A percentile compares a stretch with the other conserved stretches of the same genome.
phyloP scores from a whole-genome alignment of 2,113 vertebrate genomes.

The Dasyornis broadbenti region DNA sequence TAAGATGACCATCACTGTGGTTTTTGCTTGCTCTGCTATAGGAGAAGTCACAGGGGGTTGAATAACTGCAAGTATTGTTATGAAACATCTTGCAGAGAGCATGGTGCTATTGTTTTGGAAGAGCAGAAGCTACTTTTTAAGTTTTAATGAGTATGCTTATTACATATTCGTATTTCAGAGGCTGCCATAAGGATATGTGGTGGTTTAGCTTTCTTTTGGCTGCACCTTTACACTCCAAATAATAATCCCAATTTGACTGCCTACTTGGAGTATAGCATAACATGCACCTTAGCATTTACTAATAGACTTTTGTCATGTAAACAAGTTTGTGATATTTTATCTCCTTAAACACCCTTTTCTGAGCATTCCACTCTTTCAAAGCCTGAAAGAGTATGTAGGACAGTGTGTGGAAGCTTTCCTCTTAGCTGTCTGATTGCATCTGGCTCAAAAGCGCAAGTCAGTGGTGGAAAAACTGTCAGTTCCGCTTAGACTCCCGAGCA shows the following conservation, averaged over 20 bases:
- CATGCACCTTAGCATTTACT: background rate
- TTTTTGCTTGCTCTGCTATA: background rate
- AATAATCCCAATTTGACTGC: background rate
- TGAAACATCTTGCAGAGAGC: background rate
- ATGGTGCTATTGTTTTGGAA: background rate
- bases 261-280: background rate
- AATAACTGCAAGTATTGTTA: background rate
- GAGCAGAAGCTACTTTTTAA: background rate
- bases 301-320: background rate
- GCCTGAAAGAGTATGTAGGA: background rate
- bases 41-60: background rate
- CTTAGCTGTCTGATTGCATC: constrained; percentile 12
- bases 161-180: background rate
- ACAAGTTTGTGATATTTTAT: background rate
- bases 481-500: background rate
- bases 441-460: constrained; percentile 14
- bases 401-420: constrained; percentile 10
- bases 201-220: constrained; percentile 16
- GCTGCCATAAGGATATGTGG: background rate
- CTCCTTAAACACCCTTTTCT: background rate
- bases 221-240: background rate
- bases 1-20: background rate
- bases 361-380: background rate
- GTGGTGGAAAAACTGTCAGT: background rate
- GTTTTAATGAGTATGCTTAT: background rate